Base-by-base conservation (phyloP, 2,113 vertebrate species). In the Hippotragus niger region DNA sequence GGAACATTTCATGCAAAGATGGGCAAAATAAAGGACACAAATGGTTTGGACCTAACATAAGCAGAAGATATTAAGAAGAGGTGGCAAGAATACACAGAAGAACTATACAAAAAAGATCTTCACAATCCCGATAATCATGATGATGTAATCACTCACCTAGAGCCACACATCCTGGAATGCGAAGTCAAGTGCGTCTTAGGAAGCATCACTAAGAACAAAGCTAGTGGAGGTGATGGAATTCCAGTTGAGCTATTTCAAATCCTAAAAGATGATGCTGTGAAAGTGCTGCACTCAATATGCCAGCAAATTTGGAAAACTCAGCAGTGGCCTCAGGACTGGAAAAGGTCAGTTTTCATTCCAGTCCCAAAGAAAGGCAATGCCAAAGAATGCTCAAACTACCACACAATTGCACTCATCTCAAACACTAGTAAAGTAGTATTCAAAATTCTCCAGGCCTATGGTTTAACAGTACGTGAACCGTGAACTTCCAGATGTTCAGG, bases 121-220 rank as follows among this genome's bases (percentile, higher is more conserved):
- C 64, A n/a, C 16, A 16, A 67, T 33, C 15, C 15, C 0, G 1
- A 64, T 33, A n/a, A 64, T 17, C 64, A n/a, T 4, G 0, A n/a
- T 36, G 33, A 8, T 10, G 8, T 36, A 8, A 67, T 67, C 16
- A 36, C 4, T 67, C 33, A 67, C 33, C 64, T 67, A 67, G 33
- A 36, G 33, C 17, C 33, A 36, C 4, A 67, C 17, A 67, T 67
- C 33, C 4, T 21, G 8, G 64, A 67, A 36, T 67, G 33, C 0
- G 0, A 36, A 67, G 64, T 36, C 17, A 36, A 67, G 64, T 67
- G 33, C 0, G 4, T 33, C 64, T 67, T 67, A 67, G 8, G 16
- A 67, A 67, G 16, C 33, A 67, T n/a, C 33, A 67, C 16, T n/a
- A 36, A 5, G 33, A 67, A 36, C 33, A 67, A 67, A 67, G 33